Base-by-base conservation (phyloP, 2,888 invertebrate genomes). In the Diarsia rubi region DNA sequence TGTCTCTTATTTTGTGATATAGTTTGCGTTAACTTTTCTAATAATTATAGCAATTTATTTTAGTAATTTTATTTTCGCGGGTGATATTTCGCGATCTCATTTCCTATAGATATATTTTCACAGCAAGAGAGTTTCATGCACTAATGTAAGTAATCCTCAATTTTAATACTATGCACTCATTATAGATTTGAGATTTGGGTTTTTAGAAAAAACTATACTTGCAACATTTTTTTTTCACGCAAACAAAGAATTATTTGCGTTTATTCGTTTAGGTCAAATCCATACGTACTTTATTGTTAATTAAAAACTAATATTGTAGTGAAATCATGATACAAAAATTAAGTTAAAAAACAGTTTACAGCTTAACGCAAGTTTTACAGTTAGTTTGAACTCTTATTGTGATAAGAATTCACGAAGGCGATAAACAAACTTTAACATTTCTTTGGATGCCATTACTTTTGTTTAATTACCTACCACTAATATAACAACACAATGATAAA, bases 121-220 rank as follows among this genome's bases (percentile, higher is more conserved):
- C 69, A 67, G 49, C 85, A 90, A 88, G 89, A 90, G 88, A 91
- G 87, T 89, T 90, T 81, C 80, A 77, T 77, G 86, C 78, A 75
- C 44, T 78, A 89, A 88, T 82, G 91, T 91, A 86, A 91, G 91
- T 91, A 91, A 70, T 75, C 59, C 62, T 49, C 31, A 1, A 66
- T 27, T 65, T 14, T 1, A 57, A n/a, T 57, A 6, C 24, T 27
- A 27, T 2, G 21, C 19, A n/a, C 27, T 27, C 8, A 27, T n/a
- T 69, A n/a, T 66, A 67, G 6, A 19, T 19, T 31, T 42, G 1
- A 37, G 6, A 37, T 37, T 37, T 8, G 6, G 37, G 1, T 37
- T 37, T 37, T 37, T 8, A 37, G 37, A 37, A 37, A 37, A 21
- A 69, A 19, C 0, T 16, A 14, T 27, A 54, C 27, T 44, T 24